phyloP scores from a whole-genome alignment of 2,888 invertebrate genomes.

The Stenolophus ochropezus region DNA sequence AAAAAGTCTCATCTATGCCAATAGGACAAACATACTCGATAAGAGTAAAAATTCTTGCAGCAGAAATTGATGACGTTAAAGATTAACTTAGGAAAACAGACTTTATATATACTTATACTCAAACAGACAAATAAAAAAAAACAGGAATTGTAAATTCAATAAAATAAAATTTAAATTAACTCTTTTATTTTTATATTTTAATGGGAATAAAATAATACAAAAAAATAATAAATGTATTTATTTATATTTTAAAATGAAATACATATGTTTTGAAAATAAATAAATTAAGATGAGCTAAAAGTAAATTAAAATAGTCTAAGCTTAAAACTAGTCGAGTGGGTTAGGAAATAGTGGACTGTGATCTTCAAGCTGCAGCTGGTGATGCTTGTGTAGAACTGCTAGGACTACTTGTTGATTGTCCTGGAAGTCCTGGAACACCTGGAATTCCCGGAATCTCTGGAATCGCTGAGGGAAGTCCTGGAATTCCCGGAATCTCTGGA shows the following conservation, averaged over 20 bases:
- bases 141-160: too few relatives aligned
- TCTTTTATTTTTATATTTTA: neutral
- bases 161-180: too few relatives aligned
- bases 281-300: slow-evolving; percentile 12
- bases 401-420: neutral
- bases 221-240: neutral
- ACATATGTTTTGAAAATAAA: slow-evolving; percentile 7
- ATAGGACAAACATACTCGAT: too few relatives aligned
- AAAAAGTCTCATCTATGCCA: too few relatives aligned
- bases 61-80: too few relatives aligned
- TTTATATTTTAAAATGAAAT: neutral
- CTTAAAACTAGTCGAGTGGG: slow-evolving; percentile 50
- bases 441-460: neutral
- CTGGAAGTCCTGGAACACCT: neutral
- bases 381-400: neutral
- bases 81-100: too few relatives aligned
- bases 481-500: slow-evolving; percentile 18
- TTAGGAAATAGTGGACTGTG: neutral
- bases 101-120: too few relatives aligned
- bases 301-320: neutral
- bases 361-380: neutral
- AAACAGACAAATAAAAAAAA: too few relatives aligned
- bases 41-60: too few relatives aligned
- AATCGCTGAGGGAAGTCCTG: neutral
- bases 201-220: neutral